Evolutionary conservation across 1,140 invertebrate species (phyloP).

Genomic region (Lineus longissimus): DNA sequence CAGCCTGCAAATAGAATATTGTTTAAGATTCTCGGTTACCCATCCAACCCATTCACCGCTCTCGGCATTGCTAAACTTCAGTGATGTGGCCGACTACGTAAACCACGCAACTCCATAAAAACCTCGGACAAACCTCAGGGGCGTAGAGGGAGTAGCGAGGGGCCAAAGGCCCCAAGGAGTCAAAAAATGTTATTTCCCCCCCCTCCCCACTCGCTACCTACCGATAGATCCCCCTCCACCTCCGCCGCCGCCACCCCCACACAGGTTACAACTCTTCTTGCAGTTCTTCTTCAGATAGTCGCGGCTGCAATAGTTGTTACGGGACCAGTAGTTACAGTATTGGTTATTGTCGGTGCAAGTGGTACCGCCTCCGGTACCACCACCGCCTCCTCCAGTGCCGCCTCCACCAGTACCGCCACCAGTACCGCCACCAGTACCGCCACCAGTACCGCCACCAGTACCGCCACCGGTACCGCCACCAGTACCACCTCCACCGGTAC

Average conservation of each 20-base stretch:
- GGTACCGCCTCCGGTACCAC: neutral
- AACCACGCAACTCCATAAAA: no score
- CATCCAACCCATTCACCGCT: no score
- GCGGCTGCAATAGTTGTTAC: neutral
- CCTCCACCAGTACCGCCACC: neutral
- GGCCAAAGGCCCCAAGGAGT: neutral
- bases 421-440: neutral
- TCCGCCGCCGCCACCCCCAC: neutral
- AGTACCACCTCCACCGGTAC: neutral
- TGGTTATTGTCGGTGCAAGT: neutral
- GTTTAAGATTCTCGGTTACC: neutral
- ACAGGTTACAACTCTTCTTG: neutral
- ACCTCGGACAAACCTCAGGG: no score
- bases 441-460: neutral
- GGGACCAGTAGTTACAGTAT: neutral
- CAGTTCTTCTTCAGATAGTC: neutral
- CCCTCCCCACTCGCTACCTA: neutral
- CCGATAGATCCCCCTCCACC: no score
- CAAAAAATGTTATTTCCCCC: neutral
- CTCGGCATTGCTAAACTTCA: no score
- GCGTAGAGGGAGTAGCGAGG: neutral
- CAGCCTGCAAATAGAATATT: slow-evolving; percentile 14
- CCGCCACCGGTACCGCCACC: neutral
- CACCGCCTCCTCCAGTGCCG: neutral
- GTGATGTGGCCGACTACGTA: no score